These are phyloP conservation scores for Drosophila albomicans DNA, from an alignment of 1,140 invertebrate species.

Conservation along the genomic window DNA sequence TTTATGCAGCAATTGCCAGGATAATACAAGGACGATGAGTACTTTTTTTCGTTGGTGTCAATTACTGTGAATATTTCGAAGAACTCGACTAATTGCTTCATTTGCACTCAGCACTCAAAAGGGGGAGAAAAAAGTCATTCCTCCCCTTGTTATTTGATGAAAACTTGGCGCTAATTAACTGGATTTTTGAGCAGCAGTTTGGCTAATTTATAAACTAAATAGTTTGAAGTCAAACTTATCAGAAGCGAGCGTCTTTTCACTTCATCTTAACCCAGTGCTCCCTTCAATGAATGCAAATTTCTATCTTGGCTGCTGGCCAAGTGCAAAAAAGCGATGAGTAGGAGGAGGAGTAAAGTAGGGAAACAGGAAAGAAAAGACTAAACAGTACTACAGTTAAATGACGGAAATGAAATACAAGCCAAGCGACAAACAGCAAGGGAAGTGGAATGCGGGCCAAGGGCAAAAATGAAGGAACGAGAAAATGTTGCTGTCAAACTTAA, in stretches of 20 bases:
- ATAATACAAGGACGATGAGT: slow-evolving; percentile 1
- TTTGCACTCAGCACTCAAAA: slow-evolving; percentile 55
- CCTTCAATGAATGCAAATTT: slow-evolving; percentile 55
- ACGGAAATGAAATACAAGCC: slow-evolving; percentile 71
- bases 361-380: slow-evolving; percentile 16
- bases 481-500: slow-evolving; percentile 72
- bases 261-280: not conserved
- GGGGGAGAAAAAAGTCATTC: slow-evolving; percentile 37
- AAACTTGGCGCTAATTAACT: slow-evolving; percentile 63
- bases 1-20: slow-evolving; percentile 55
- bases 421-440: slow-evolving; percentile 36
- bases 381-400: slow-evolving; percentile 56
- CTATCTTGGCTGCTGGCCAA: slow-evolving; percentile 54
- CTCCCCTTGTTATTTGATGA: slow-evolving; percentile 12
- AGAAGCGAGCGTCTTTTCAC: slow-evolving; percentile 19
- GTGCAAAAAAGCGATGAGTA: not conserved
- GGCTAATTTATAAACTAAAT: slow-evolving; percentile 70
- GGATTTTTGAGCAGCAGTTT: slow-evolving; percentile 61
- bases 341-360: not conserved
- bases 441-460: slow-evolving; percentile 10
- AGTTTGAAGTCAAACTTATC: slow-evolving; percentile 55
- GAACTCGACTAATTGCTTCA: slow-evolving; percentile 63
- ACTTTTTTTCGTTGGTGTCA: not conserved
- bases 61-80: slow-evolving; percentile 15
- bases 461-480: not conserved